Evolutionary conservation across 2,113 vertebrate species (phyloP).

Genomic region (Phyllopteryx taeniolatus): DNA sequence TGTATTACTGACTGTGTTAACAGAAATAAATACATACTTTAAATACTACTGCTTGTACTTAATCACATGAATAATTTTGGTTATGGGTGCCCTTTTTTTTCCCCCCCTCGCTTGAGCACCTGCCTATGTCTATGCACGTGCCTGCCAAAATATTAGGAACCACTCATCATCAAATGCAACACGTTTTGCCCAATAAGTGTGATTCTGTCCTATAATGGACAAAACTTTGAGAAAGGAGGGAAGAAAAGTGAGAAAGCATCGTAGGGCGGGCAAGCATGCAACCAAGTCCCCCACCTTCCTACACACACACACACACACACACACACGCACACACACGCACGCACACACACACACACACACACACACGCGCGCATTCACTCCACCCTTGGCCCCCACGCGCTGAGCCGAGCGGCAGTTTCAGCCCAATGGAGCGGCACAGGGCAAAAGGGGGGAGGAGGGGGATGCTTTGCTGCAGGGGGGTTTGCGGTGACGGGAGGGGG

Average conservation of each 20-base stretch:
- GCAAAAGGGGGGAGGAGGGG: constrained; percentile 19
- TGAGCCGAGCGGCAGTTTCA: constrained; percentile 73
- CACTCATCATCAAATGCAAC: background rate
- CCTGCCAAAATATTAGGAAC: background rate
- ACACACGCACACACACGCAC: constrained; percentile 17
- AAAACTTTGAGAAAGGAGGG: constrained; percentile 43
- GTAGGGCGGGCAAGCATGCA: constrained; percentile 60
- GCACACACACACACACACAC: constrained; percentile 21
- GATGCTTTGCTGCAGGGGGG: constrained; percentile 9
- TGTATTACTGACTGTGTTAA: no score
- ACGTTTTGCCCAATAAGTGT: background rate
- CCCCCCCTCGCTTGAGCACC: no score
- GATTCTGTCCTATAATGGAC: constrained; percentile 16
- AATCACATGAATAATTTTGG: no score
- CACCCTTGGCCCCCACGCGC: constrained; percentile 61
- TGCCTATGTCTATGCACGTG: no score
- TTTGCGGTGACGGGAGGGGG: constrained; percentile 13
- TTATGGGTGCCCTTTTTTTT: no score
- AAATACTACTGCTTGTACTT: no score
- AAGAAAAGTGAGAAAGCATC: constrained; percentile 65
- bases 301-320: constrained; percentile 16
- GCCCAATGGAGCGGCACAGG: constrained; percentile 74
- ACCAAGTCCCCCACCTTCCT: constrained; percentile 39
- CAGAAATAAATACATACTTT: no score
- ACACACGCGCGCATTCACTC: constrained; percentile 25